These are phyloP conservation scores for Galeruca laticollis DNA, from an alignment of 2,888 invertebrate genomes.

Conservation along the genomic window DNA sequence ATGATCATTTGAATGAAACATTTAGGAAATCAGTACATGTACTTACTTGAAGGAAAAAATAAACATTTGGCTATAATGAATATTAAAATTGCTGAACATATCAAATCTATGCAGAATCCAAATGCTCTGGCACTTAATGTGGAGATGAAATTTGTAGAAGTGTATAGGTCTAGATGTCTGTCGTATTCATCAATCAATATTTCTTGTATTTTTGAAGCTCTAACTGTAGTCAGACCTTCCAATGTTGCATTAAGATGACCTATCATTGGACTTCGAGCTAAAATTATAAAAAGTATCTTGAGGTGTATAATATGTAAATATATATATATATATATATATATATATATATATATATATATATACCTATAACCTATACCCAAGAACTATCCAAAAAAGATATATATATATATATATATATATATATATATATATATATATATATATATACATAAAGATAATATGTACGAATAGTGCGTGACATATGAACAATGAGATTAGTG, in stretches of 20 bases:
- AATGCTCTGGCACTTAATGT: constrained; percentile 58
- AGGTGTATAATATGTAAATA: background rate
- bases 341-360: too few species aligned
- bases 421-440: too few species aligned
- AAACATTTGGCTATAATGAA: constrained; percentile 51
- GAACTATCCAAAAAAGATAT: too few species aligned
- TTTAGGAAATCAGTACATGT: too few species aligned
- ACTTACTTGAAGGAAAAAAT: constrained; percentile 50
- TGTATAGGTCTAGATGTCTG: constrained; percentile 61
- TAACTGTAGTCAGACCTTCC: constrained; percentile 63
- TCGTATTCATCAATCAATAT: constrained; percentile 61
- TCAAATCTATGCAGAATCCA: constrained; percentile 58
- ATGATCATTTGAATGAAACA: too few species aligned
- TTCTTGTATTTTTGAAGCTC: constrained; percentile 60
- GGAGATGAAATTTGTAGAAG: constrained; percentile 59
- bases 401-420: too few species aligned
- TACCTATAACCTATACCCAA: too few species aligned
- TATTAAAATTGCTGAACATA: constrained; percentile 54
- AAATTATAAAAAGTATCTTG: constrained; percentile 38
- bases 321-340: too few species aligned
- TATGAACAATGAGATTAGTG: too few species aligned
- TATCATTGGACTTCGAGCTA: constrained; percentile 63
- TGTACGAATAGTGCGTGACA: too few species aligned
- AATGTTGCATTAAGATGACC: constrained; percentile 63
- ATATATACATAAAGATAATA: too few species aligned